Evolutionary conservation across 2,113 vertebrate genomes (phyloP), one percentile per base, ranked within the genome.

Genomic region (Notiomystis cincta): DNA sequence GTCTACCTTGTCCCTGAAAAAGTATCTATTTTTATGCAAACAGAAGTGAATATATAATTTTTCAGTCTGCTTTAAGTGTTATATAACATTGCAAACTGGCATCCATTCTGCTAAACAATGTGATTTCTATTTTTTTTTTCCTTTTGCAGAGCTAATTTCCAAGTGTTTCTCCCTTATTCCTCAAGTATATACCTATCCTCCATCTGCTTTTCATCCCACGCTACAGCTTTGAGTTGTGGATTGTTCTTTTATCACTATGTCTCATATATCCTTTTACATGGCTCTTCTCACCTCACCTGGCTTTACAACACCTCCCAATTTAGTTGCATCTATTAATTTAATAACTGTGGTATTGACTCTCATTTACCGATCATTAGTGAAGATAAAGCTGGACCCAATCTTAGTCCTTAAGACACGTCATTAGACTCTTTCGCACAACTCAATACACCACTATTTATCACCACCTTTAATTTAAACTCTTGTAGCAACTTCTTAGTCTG

Each of bases 311-410:
- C 84, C 42, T 89, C 87, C 37, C 87, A 95, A 65, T 96, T 96
- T 93, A 89, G 87, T 65, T 91, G 61, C 48, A 94, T 58, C 61
- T 87, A 82, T 95, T 95, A 91, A 89, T 95, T 95, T 93, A 94
- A 96, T 96, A 96, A 93, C 87, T 72, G 20, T 87, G 56, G 57
- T 96, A 91, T 95, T 97, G 93, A 93, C 69, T 85, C 77, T 84
- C 78, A 79, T 94, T 95, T 96, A 72, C 25, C 93, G 81, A 89
- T 97, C 80, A 89, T 93, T 87, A 95, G 37, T 79, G 91, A 91
- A 91, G 84, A 79, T 72, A 91, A 94, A 95, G 53, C 53, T 89
- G 65, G 40, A 78, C 51, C 17, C 28, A 60, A 6, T 5, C 2
- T 37, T 48, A 84, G 77, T 94, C 69, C 83, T 95, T 79, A 89